phyloP scores from a whole-genome alignment of 2,113 vertebrate species.

The Bos javanicus region DNA sequence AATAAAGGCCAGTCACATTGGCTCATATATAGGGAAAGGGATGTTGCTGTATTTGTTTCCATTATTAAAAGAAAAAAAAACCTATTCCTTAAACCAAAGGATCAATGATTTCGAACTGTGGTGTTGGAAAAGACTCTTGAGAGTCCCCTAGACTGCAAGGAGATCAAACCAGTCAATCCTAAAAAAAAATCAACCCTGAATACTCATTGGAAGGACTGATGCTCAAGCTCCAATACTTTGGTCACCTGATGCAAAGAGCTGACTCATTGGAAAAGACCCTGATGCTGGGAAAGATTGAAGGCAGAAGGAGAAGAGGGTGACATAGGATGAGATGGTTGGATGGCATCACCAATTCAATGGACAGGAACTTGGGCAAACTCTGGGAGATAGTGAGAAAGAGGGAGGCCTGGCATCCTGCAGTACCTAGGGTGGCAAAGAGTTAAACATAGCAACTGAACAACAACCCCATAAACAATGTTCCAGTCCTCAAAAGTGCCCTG shows the following conservation, averaged over 20 bases:
- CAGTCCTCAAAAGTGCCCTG: background rate
- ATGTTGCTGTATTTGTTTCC: background rate
- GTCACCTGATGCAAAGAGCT: background rate
- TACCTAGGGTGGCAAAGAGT: background rate
- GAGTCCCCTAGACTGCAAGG: background rate
- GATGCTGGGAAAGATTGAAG: background rate
- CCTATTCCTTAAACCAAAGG: background rate
- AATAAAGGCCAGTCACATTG: background rate
- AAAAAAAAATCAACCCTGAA: background rate
- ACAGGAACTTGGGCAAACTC: background rate
- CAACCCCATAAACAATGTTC: background rate
- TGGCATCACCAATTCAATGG: background rate
- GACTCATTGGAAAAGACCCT: background rate
- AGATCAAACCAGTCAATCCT: background rate
- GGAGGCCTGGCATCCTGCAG: background rate
- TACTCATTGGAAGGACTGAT: background rate
- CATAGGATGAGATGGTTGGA: background rate
- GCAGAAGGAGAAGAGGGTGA: background rate
- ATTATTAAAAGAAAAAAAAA: background rate
- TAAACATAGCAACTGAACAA: background rate
- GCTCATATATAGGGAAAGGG: background rate
- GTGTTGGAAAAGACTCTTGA: background rate
- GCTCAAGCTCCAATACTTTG: background rate
- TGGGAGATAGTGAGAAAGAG: background rate
- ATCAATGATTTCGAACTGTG: background rate